These are phyloP conservation scores for Epinotia ramella DNA, from an alignment of 2,888 invertebrate species.

Conservation along the genomic window DNA sequence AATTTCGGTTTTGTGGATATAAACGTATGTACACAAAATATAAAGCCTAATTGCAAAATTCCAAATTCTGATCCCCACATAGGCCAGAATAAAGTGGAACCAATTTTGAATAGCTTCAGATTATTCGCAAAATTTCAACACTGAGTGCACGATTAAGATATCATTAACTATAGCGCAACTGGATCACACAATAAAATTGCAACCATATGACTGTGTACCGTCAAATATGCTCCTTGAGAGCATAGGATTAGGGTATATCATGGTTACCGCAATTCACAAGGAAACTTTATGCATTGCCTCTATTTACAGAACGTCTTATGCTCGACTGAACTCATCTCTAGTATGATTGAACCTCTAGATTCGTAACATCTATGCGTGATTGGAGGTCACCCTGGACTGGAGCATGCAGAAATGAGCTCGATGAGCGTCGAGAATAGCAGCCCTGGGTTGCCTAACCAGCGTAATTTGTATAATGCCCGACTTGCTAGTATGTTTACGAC, in stretches of 20 bases:
- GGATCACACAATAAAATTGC: conserved; percentile 8
- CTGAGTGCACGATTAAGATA: conserved; percentile 5
- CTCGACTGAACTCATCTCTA: conserved; percentile 4
- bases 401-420: not conserved
- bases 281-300: not conserved
- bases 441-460: conserved; percentile 25
- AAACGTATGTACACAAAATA: too few species aligned
- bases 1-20: too few species aligned
- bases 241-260: not conserved
- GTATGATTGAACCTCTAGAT: not conserved
- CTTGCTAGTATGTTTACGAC: conserved; percentile 21
- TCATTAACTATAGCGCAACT: conserved; percentile 22
- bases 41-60: too few species aligned
- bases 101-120: not conserved
- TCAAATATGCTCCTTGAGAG: not conserved
- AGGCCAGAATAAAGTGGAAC: not conserved
- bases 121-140: not conserved
- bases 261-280: not conserved
- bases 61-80: too few species aligned
- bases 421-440: not conserved
- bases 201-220: not conserved
- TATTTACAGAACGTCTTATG: not conserved
- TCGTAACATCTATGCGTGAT: not conserved
- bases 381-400: not conserved
- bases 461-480: conserved; percentile 32